A percentile compares a stretch with the other conserved stretches of the same genome.
These are phyloP conservation scores for Rhodeus uyekii DNA, from an alignment of 2,797 vertebrate genomes.

Conservation along the genomic window DNA sequence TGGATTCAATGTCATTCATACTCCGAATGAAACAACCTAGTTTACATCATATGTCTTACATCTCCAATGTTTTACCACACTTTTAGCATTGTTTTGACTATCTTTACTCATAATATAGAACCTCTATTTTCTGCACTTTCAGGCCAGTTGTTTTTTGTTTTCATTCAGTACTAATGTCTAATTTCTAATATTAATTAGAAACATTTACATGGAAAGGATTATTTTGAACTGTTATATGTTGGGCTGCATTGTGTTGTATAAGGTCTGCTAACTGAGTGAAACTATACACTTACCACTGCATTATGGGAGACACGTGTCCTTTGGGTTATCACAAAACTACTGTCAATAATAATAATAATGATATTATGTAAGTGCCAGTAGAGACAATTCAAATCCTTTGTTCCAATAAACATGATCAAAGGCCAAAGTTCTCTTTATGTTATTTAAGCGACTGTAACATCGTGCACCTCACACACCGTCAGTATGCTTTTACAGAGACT, in stretches of 20 bases:
- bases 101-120: neutral
- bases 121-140: neutral
- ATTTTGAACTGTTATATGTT: neutral
- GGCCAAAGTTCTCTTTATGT: constrained; percentile 55
- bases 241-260: neutral
- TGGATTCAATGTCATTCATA: too few relatives aligned
- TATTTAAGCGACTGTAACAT: constrained; percentile 48
- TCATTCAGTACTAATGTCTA: too few relatives aligned
- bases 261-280: neutral
- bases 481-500: constrained; percentile 54
- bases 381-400: constrained; percentile 18
- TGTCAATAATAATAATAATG: too few relatives aligned
- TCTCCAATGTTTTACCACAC: neutral
- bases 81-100: neutral
- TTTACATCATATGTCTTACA: too few relatives aligned
- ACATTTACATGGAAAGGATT: neutral
- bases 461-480: constrained; percentile 20
- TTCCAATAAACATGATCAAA: constrained; percentile 50
- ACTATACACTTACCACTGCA: neutral
- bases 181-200: neutral
- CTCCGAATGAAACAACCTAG: too few relatives aligned
- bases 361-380: too few relatives aligned
- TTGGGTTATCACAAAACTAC: neutral
- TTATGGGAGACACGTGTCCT: constrained; percentile 8
- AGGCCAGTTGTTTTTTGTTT: neutral